Base-by-base conservation (phyloP, 2,888 invertebrate genomes). In the Polymixis lichenea region DNA sequence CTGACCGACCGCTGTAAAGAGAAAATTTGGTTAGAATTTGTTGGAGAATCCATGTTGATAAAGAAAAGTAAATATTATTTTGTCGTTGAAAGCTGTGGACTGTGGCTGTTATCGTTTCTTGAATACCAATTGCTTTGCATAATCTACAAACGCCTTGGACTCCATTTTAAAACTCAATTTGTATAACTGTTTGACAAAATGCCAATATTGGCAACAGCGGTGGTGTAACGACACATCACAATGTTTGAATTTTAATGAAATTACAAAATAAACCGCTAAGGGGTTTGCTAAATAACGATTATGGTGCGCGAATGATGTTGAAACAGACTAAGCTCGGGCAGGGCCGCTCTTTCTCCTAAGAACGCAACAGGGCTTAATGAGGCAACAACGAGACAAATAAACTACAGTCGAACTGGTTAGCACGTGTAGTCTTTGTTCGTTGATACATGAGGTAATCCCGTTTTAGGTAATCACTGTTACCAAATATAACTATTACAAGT, bases 1-100 rank as follows among this genome's bases (percentile, higher is more conserved):
- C 95, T 98, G 98, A 88, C 97, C 98, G 91, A 97, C 97, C 91
- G 97, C 98, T 98, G 97, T 56, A 96, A 97, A 90, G 86, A 91
- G 88, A 89, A 83, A 8, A 72, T 7, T 22, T 17, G 13, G 72
- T 87, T 80, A 87, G 22, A 25, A 58, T 53, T 56, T 22, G 60
- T 13, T 64, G 11, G 38, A 56, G 17, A 56, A 58, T 6, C 9
- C 2, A 51, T 49, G 19, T 19, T 65, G 5, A 28, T 5, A 46
- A 1, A 38, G 13, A 64, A 55, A 72, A 56, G 9, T 51, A 6
- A 11, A 56, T n/a, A 49, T 56, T 56, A 32, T 46, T 25, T 25
- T 70, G 43, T n/a, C 60, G 13, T 69, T 55, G 28, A 74, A 76
- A 78, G 43, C 72, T 28, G n/a, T 49, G 13, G 19, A 3, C 28